Evolutionary conservation across 2,888 invertebrate species (phyloP).

Genomic region (Hofmannophila pseudospretella): DNA sequence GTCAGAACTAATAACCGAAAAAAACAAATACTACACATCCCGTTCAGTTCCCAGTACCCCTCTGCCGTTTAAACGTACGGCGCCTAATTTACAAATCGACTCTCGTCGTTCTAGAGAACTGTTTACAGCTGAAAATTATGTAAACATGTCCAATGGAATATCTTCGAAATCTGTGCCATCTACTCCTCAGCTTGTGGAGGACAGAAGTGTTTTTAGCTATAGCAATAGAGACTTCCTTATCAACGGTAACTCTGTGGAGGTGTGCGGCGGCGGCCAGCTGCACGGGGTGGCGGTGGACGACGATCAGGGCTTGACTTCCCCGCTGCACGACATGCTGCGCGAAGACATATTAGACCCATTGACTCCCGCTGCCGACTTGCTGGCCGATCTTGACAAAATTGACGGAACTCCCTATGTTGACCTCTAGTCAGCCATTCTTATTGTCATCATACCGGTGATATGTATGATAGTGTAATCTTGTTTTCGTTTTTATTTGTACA

Average conservation of each 20-base stretch:
- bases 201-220: constrained; percentile 76
- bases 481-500: constrained; percentile 54
- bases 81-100: constrained; percentile 56
- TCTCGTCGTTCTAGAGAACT: constrained; percentile 55
- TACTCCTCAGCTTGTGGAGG: constrained; percentile 77
- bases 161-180: constrained; percentile 87
- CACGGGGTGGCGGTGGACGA: constrained; percentile 46
- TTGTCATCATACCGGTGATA: constrained; percentile 17
- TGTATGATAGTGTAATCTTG: constrained; percentile 43
- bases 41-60: constrained; percentile 85
- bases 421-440: constrained; percentile 56
- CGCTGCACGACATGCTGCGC: constrained; percentile 61
- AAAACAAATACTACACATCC: constrained; percentile 73
- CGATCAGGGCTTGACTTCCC: constrained; percentile 48
- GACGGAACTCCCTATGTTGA: constrained; percentile 65
- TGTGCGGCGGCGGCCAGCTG: constrained; percentile 43
- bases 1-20: constrained; percentile 53
- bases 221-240: constrained; percentile 79
- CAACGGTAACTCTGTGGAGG: constrained; percentile 78
- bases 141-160: constrained; percentile 64
- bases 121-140: constrained; percentile 47
- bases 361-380: constrained; percentile 53
- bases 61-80: constrained; percentile 69
- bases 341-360: constrained; percentile 62
- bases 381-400: constrained; percentile 69